phyloP scores from a whole-genome alignment of 2,113 vertebrate species.

The Aramus guarauna region DNA sequence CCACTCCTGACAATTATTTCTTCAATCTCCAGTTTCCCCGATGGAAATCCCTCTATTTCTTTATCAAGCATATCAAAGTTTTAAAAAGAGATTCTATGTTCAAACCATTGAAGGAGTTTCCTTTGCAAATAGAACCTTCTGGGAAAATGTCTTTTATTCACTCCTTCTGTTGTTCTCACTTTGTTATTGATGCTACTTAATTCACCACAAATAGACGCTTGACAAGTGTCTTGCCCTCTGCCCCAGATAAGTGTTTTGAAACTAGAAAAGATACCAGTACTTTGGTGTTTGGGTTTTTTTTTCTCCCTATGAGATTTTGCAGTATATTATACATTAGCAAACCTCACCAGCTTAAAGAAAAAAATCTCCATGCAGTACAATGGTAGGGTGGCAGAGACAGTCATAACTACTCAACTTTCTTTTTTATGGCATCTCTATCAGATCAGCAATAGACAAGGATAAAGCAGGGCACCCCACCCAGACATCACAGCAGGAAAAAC shows the following conservation, averaged over 20 bases:
- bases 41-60: not conserved
- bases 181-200: not conserved
- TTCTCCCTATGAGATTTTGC: not conserved
- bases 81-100: not conserved
- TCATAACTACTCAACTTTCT: not conserved
- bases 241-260: not conserved
- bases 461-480: not conserved
- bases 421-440: not conserved
- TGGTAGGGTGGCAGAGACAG: not conserved
- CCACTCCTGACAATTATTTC: not conserved
- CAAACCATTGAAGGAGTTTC: not conserved
- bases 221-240: not conserved
- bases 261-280: not conserved
- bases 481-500: not conserved
- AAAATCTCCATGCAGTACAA: not conserved
- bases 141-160: not conserved
- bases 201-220: not conserved
- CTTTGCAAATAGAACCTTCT: not conserved
- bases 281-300: not conserved
- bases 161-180: not conserved
- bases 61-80: not conserved
- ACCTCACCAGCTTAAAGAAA: not conserved
- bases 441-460: not conserved
- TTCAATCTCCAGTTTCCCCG: not conserved
- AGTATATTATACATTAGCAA: not conserved